These are phyloP conservation scores for Theocolax elegans DNA, from an alignment of 1,140 invertebrate species.

Conservation along the genomic window DNA sequence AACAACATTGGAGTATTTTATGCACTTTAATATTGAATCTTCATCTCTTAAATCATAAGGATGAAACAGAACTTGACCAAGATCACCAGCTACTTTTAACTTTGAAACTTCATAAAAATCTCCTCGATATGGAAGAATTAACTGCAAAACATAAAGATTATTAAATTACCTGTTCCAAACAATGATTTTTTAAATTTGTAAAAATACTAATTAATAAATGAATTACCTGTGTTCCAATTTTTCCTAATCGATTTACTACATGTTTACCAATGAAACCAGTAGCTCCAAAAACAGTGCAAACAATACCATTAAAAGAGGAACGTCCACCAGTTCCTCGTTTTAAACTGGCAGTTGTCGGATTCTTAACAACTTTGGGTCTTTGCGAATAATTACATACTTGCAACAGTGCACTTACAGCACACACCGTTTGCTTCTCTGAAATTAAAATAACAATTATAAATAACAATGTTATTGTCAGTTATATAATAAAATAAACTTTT, in stretches of 20 bases:
- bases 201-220: no score
- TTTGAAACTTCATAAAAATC: constrained; percentile 82
- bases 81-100: constrained; percentile 89
- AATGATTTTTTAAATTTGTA: no score
- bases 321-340: constrained; percentile 93
- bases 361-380: constrained; percentile 57
- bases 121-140: constrained; percentile 92
- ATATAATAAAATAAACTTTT: constrained; percentile 31
- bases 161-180: no score
- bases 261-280: constrained; percentile 88
- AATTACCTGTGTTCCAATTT: constrained; percentile 82
- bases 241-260: constrained; percentile 90
- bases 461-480: constrained; percentile 17
- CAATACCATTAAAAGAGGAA: constrained; percentile 94
- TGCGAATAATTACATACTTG: constrained; percentile 59
- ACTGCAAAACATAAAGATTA: constrained; percentile 68
- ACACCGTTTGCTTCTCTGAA: constrained; percentile 51
- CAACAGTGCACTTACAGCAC: constrained; percentile 39
- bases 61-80: constrained; percentile 95
- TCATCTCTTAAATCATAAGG: constrained; percentile 89
- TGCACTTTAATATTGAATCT: constrained; percentile 84
- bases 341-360: constrained; percentile 72
- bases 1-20: constrained; percentile 97
- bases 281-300: constrained; percentile 96
- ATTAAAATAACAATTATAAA: constrained; percentile 16